Conservation (phyloP, 2,797 vertebrate species). For the Aphelocoma californica region DNA sequence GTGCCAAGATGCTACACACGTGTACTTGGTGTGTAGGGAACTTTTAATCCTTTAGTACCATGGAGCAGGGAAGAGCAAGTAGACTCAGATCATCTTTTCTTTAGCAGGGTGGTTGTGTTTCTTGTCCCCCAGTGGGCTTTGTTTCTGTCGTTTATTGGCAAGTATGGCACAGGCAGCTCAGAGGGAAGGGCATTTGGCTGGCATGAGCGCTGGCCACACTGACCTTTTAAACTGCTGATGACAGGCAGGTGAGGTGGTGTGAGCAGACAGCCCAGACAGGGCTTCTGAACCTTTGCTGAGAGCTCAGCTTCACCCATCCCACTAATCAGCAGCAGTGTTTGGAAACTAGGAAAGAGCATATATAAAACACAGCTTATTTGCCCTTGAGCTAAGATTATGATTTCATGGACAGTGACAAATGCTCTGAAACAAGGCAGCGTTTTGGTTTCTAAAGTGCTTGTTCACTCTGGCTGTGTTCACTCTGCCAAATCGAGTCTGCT, state of each 20-base stretch:
- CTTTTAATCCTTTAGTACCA: not conserved
- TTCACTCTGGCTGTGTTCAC: not conserved
- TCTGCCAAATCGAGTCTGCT: not conserved
- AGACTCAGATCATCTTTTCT: not conserved
- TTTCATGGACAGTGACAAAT: not conserved
- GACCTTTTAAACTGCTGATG: not conserved
- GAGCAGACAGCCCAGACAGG: not conserved
- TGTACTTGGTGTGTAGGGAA: not conserved
- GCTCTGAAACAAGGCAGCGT: not conserved
- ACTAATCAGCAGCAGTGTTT: not conserved
- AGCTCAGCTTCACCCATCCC: not conserved
- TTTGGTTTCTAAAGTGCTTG: not conserved
- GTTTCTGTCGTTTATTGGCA: not conserved
- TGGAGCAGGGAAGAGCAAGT: not conserved
- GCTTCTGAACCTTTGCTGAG: not conserved
- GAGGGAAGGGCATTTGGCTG: not conserved
- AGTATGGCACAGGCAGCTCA: not conserved
- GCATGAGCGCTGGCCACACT: not conserved
- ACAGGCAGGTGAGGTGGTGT: not conserved
- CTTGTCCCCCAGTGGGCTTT: not conserved
- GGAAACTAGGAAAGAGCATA: not conserved
- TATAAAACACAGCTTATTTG: not conserved
- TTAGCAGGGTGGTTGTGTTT: not conserved
- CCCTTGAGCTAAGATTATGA: not conserved
- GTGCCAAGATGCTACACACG: rapidly evolving